These are phyloP conservation scores for Lepidurus arcticus DNA, from an alignment of 1,140 invertebrate genomes.

Conservation along the genomic window DNA sequence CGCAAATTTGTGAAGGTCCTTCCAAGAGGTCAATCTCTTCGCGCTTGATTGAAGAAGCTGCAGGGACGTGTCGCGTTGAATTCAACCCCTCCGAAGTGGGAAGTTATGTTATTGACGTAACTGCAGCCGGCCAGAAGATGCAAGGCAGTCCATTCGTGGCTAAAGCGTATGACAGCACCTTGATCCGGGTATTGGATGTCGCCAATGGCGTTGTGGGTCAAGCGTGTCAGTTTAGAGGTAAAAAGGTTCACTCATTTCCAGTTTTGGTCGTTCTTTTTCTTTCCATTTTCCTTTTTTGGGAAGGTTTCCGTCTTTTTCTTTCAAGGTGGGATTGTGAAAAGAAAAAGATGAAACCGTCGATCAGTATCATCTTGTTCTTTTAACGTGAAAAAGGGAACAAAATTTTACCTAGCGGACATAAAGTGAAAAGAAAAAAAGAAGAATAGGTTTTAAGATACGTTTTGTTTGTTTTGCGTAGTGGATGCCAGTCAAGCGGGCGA, in stretches of 20 bases:
- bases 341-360: no score
- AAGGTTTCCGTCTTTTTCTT: no score
- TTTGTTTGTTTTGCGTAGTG: constrained; percentile 56
- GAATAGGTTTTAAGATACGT: not conserved
- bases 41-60: constrained; percentile 64
- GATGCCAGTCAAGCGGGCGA: constrained; percentile 93
- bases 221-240: constrained; percentile 87
- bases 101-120: constrained; percentile 80
- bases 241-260: constrained; percentile 34
- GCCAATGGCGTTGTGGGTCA: constrained; percentile 78
- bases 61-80: constrained; percentile 53
- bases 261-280: not conserved
- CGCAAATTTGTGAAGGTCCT: constrained; percentile 49
- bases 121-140: constrained; percentile 76
- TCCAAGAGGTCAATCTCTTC: constrained; percentile 62
- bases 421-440: not conserved
- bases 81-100: constrained; percentile 87
- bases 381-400: no score
- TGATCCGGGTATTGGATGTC: constrained; percentile 87
- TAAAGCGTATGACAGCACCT: constrained; percentile 85
- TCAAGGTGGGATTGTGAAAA: no score
- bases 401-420: not conserved
- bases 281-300: not conserved
- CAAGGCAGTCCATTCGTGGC: constrained; percentile 77
- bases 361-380: no score